Percentiles rank a stretch among this genome's conserved stretches.
Conservation (phyloP, 2,797 vertebrate species). For the Sebastolobus alascanus region DNA sequence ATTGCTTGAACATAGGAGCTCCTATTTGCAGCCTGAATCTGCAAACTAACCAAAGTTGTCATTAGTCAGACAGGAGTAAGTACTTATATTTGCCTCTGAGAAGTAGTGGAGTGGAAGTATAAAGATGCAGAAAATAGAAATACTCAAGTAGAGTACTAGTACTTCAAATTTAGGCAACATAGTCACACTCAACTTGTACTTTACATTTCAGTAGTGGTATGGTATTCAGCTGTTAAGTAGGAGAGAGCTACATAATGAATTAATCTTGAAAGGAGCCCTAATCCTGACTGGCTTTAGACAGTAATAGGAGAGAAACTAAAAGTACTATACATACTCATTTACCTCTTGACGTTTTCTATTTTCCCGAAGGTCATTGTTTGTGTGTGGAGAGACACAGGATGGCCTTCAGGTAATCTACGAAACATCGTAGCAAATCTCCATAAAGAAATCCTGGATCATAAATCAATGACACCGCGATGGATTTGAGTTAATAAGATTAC, state of each 20-base stretch:
- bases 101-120: too few species aligned
- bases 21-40: too few species aligned
- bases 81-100: too few species aligned
- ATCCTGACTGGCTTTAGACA: background rate
- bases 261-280: background rate
- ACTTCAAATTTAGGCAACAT: background rate
- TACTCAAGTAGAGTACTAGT: too few species aligned
- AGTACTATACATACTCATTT: background rate
- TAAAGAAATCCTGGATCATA: conserved; percentile 13
- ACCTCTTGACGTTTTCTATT: conserved; percentile 13
- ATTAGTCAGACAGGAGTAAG: too few species aligned
- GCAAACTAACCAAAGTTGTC: too few species aligned
- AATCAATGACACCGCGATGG: conserved; percentile 18
- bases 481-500: background rate
- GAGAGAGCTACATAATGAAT: background rate
- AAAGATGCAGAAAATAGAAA: too few species aligned
- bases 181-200: background rate
- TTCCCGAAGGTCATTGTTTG: conserved; percentile 15
- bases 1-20: too few species aligned
- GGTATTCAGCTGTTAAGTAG: background rate
- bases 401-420: conserved; percentile 7
- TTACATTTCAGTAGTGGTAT: background rate
- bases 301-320: background rate
- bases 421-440: conserved; percentile 15
- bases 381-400: background rate